Percentiles rank a stretch among this genome's conserved stretches.
These are phyloP conservation scores for Bucorvus abyssinicus DNA, from an alignment of 2,797 vertebrate genomes.

Conservation along the genomic window DNA sequence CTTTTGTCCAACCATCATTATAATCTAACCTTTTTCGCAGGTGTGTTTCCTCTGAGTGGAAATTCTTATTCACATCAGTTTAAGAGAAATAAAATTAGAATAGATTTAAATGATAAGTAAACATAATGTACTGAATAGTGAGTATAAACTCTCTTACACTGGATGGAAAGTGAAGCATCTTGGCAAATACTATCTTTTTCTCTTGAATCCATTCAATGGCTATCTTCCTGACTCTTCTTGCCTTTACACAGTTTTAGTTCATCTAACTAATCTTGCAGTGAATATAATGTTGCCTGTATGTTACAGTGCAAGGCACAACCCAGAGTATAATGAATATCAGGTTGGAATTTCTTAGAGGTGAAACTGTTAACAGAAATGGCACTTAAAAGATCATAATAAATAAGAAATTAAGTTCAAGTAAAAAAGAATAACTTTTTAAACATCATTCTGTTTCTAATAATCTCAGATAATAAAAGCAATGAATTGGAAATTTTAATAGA, in stretches of 20 bases:
- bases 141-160: too few relatives aligned
- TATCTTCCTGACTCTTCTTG: background rate
- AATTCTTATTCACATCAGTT: too few relatives aligned
- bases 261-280: background rate
- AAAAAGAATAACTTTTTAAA: background rate
- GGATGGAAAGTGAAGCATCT: too few relatives aligned
- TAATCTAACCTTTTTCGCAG: too few relatives aligned
- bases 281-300: background rate
- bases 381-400: background rate
- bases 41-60: too few relatives aligned
- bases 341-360: background rate
- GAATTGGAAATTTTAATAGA: background rate
- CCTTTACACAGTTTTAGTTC: background rate
- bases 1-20: too few relatives aligned
- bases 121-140: too few relatives aligned
- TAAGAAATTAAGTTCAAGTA: background rate
- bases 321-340: background rate
- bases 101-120: too few relatives aligned
- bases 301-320: background rate
- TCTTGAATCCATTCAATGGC: background rate
- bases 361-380: background rate
- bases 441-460: background rate
- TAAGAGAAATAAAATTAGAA: too few relatives aligned
- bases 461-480: background rate
- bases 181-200: too few relatives aligned